Percentiles rank a stretch among this genome's conserved stretches.
Evolutionary conservation across 2,888 invertebrate genomes (phyloP).

Genomic region (Tachina grossa): DNA sequence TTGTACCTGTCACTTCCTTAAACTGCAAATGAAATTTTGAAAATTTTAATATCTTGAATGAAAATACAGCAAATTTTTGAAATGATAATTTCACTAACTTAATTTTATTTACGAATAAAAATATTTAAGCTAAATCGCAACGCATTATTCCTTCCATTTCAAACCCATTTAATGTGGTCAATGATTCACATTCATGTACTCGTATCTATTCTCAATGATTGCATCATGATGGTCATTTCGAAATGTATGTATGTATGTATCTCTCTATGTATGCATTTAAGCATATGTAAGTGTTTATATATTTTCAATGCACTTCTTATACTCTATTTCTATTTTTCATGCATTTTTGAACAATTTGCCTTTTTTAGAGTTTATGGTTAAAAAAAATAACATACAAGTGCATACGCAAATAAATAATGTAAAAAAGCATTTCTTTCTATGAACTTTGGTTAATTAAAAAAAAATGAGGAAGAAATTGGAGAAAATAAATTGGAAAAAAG

Average conservation of each 20-base stretch:
- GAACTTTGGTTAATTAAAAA: conserved; percentile 63
- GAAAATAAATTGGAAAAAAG: conserved; percentile 49
- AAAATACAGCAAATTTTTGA: background rate
- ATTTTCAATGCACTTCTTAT: conserved; percentile 54
- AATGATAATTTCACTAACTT: background rate
- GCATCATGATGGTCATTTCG: conserved; percentile 30
- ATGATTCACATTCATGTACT: conserved; percentile 39
- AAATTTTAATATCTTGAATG: background rate
- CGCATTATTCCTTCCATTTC: conserved; percentile 22
- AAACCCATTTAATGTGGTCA: conserved; percentile 53
- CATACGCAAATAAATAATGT: conserved; percentile 55
- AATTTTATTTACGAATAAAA: background rate
- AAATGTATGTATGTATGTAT: conserved; percentile 2
- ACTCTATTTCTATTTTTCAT: conserved; percentile 66
- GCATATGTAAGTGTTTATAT: conserved; percentile 5
- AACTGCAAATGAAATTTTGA: background rate
- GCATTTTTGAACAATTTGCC: conserved; percentile 67
- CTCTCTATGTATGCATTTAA: background rate
- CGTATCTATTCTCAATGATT: conserved; percentile 26
- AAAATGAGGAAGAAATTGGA: conserved; percentile 43
- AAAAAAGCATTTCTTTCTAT: conserved; percentile 54
- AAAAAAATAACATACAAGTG: conserved; percentile 36
- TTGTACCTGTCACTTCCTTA: background rate
- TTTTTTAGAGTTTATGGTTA: conserved; percentile 57
- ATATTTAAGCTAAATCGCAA: background rate